A percentile compares a stretch with the other conserved stretches of the same genome.
These are phyloP conservation scores for Trinectes maculatus DNA, from an alignment of 2,113 vertebrate genomes.

Conservation along the genomic window DNA sequence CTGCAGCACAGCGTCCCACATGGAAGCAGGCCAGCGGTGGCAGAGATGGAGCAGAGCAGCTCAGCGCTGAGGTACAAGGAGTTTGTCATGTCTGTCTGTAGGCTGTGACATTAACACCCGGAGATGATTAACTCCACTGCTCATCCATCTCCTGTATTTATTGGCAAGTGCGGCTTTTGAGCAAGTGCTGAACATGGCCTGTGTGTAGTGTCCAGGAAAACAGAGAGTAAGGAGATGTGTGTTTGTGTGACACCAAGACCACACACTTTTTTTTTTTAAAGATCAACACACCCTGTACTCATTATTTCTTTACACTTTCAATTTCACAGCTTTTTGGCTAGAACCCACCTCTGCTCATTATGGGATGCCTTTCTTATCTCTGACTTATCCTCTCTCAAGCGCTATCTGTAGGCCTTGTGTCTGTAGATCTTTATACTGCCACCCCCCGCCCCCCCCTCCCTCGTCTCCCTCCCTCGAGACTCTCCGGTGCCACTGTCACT, in stretches of 20 bases:
- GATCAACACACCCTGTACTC: conserved; percentile 24
- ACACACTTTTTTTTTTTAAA: conserved; percentile 34
- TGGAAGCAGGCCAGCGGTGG: conserved; percentile 23
- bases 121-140: conserved; percentile 51
- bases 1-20: conserved; percentile 21
- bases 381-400: conserved; percentile 58
- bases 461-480: conserved; percentile 31
- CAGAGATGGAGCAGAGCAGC: conserved; percentile 28
- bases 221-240: not conserved
- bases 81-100: conserved; percentile 55
- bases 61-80: conserved; percentile 31
- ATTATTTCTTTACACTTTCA: conserved; percentile 32
- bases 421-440: conserved; percentile 56
- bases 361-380: conserved; percentile 46
- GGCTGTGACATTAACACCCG: conserved; percentile 57
- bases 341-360: conserved; percentile 55
- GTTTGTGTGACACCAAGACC: conserved; percentile 6
- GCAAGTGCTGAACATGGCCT: conserved; percentile 5
- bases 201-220: conserved; percentile 10
- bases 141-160: conserved; percentile 49
- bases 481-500: conserved; percentile 40
- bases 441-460: too few relatives aligned
- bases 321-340: conserved; percentile 1
- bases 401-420: conserved; percentile 28
- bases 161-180: conserved; percentile 17